phyloP scores from a whole-genome alignment of 64 coral and sea anemone genomes.

The Dendrophyllia cribrosa region DNA sequence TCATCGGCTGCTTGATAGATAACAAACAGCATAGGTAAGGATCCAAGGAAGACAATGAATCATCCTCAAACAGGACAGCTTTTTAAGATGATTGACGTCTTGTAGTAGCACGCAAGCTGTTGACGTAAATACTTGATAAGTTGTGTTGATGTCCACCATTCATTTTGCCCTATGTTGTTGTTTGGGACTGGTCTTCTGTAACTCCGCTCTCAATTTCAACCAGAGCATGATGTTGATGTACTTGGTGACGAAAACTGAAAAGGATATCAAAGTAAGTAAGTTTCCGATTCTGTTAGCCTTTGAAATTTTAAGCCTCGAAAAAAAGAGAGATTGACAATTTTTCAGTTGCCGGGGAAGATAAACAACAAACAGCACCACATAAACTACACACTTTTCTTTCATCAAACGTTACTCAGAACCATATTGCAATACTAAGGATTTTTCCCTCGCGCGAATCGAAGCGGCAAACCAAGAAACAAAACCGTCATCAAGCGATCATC shows the following conservation, averaged over 20 bases:
- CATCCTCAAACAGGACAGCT: neutral
- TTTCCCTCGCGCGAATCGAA: no score
- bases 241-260: neutral
- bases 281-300: no score
- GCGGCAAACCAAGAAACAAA: no score
- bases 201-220: neutral
- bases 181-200: neutral
- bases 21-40: neutral
- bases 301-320: no score
- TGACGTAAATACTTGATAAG: neutral
- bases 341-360: no score
- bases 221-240: neutral
- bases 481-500: no score
- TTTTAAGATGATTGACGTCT: neutral
- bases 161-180: neutral
- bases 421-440: no score
- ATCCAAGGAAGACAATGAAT: neutral
- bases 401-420: no score
- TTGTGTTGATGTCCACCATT: neutral
- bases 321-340: no score
- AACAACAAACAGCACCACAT: no score
- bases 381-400: no score
- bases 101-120: neutral
- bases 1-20: neutral
- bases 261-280: neutral